Base-by-base conservation (phyloP, 2,888 invertebrate species). In the Mimumesa dahlbomi region DNA sequence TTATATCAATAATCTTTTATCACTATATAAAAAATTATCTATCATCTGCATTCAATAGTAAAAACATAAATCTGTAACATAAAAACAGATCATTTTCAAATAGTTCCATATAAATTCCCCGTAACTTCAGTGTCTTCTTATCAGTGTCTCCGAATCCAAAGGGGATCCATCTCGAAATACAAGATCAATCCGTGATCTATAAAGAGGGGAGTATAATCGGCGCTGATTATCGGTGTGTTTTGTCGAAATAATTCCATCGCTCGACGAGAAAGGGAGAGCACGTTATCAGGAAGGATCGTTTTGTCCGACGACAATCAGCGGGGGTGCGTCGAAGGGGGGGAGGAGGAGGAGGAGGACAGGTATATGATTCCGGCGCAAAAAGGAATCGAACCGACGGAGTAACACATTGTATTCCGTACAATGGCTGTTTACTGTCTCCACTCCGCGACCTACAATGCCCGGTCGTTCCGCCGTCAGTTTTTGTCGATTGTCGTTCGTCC, bases 351-450 rank as follows among this genome's bases (percentile, higher is more conserved):
- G 53, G 50, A 64, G 68, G 61, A 70, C 67, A 77, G 74, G 77
- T 79, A 80, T 71, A 74, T 65, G 71, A 69, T 73, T 70, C 65
- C 42, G 61, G 36, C 62, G 75, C 69, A 75, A 75, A 84, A 84
- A 84, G 84, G 79, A 84, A 82, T 82, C 77, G 83, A 82, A 84
- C 76, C 79, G 70, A 73, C 82, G 79, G 77, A 79, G 82, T 77
- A 83, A 83, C 83, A 81, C 84, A 84, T 82, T 82, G 74, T 81
- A 69, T 69, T 69, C 56, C 59, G 61, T 57, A 85, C 88, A 88
- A 88, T 87, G 84, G 77, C 84, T 87, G 87, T 88, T 88, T 87
- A 87, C 87, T 84, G 85, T 87, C 87, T 87, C 85, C 86, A 83
- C 84, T 86, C 80, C 81, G 82, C 66, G 70, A 62, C 70, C 80